Evolutionary conservation across 2,888 invertebrate species (phyloP), one percentile per base, ranked within the genome.

Genomic region (Onthophagus sagittarius): DNA sequence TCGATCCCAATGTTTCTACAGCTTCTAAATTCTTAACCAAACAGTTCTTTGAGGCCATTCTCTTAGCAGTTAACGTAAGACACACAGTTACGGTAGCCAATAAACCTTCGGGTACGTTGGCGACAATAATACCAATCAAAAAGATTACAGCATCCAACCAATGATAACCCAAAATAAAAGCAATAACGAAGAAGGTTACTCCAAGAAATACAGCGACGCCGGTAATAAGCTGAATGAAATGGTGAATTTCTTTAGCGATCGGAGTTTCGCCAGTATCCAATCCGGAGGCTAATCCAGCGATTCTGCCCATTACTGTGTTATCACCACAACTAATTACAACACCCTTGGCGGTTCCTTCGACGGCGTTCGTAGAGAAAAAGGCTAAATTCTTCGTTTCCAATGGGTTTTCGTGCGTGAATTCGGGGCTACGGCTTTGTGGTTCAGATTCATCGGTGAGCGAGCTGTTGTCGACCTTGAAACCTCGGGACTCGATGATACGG

Each of bases 141-240:
- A 99, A 99, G 86, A 99, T 98, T 80, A 99, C 98, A 84, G 99
- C 98, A 86, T 99, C 99, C 81, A 99, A 90, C 98, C 98, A 99
- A 86, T 97, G 95, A 88, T 99, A 99, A 82, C 98, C 98, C 80
- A 99, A 92, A 84, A 97, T 93, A 87, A 99, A 96, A 76, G 99
- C 98, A 84, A 99, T 98, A 75, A 98, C 84, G 90, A 99, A 99
- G 91, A 99, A 99, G 67, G 98, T 94, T 32, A 99, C 94, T 79
- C 97, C 97, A 79, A 97, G 91, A 88, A 97, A 96, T 77, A 97
- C 96, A 81, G 97, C 96, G 78, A 95, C 96, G 78, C 97, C 97
- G 78, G 98, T 98, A 86, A 99, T 99, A 83, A 99, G 89, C 85
- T 98, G 98, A 87, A 99, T 99, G 89, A 99, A 99, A 87, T 98